Conservation (phyloP, 64 coral and sea anemone species). For the Dendrophyllia cribrosa region DNA sequence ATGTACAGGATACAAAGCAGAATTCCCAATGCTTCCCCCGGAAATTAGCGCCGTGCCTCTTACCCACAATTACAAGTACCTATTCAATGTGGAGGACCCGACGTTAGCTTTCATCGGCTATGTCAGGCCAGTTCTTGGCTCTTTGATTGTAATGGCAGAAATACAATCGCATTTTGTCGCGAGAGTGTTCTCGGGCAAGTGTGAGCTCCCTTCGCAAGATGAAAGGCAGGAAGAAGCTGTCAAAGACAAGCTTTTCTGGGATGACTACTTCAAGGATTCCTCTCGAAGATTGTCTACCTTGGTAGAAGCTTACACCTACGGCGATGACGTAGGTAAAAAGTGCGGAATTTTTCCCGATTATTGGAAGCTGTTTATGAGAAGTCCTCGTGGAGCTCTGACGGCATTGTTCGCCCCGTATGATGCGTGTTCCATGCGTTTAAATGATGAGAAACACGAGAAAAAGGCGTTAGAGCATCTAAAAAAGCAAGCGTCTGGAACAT, state of each 20-base stretch:
- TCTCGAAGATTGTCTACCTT: slow-evolving; percentile 67
- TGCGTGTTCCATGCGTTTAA: slow-evolving; percentile 48
- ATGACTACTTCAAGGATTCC: slow-evolving; percentile 80
- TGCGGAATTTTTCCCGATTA: slow-evolving; percentile 60
- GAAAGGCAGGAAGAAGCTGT: slow-evolving; percentile 42
- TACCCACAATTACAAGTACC: slow-evolving; percentile 71
- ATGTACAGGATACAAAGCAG: slow-evolving; percentile 70
- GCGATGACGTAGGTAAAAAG: slow-evolving; percentile 59
- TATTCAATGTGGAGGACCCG: slow-evolving; percentile 69
- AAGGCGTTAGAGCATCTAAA: slow-evolving; percentile 46
- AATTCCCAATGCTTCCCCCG: slow-evolving; percentile 68
- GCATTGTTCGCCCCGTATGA: slow-evolving; percentile 64
- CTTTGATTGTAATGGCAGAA: slow-evolving; percentile 38
- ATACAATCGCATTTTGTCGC: slow-evolving; percentile 4
- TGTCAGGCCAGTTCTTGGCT: slow-evolving; percentile 61
- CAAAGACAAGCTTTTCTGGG: slow-evolving; percentile 80
- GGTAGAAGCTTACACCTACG: slow-evolving; percentile 80
- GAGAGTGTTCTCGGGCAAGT: slow-evolving; percentile 67
- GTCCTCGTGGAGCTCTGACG: slow-evolving; percentile 64
- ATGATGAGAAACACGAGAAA: slow-evolving; percentile 41
- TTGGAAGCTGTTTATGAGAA: slow-evolving; percentile 61
- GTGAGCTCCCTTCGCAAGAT: slow-evolving; percentile 46
- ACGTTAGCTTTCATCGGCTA: slow-evolving; percentile 64
- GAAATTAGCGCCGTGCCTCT: slow-evolving; percentile 51
- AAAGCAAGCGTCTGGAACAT: slow-evolving; percentile 28